Conservation (phyloP, 2,797 vertebrate genomes). For the Chaenodraco wilsoni region DNA sequence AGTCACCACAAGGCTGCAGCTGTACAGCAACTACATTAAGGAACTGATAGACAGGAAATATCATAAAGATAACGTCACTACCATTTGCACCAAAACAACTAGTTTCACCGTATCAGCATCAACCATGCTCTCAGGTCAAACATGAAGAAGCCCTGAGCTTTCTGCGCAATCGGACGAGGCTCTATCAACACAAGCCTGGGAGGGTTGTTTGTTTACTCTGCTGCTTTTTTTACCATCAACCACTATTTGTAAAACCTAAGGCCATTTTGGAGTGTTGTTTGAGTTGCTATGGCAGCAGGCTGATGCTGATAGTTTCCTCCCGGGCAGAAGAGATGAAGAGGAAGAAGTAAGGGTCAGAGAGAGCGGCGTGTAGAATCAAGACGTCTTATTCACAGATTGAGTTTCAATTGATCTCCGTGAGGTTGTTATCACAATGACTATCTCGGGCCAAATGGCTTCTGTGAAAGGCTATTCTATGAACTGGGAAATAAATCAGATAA, state of each 20-base stretch:
- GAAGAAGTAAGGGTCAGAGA: slow-evolving; percentile 37
- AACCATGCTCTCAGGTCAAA: slow-evolving; percentile 24
- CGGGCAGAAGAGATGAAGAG: slow-evolving; percentile 11
- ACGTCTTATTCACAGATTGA: slow-evolving; percentile 63
- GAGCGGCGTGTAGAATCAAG: slow-evolving; percentile 26
- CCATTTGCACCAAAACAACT: slow-evolving; percentile 20
- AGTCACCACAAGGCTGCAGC: slow-evolving; percentile 45
- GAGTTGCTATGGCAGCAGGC: slow-evolving; percentile 64
- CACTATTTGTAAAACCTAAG: slow-evolving; percentile 31
- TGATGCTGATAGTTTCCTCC: slow-evolving; percentile 40
- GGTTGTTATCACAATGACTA: slow-evolving; percentile 55
- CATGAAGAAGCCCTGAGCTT: slow-evolving; percentile 21
- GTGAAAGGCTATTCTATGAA: slow-evolving; percentile 59
- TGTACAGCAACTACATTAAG: slow-evolving; percentile 8
- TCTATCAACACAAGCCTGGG: slow-evolving; percentile 9
- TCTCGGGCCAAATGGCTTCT: slow-evolving; percentile 65
- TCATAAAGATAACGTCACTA: slow-evolving; percentile 18
- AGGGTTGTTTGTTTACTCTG: slow-evolving; percentile 52
- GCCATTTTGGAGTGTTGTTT: slow-evolving; percentile 46
- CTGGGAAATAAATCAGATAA: slow-evolving; percentile 50
- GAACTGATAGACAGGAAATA: slow-evolving; percentile 21
- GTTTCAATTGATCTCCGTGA: slow-evolving; percentile 75
- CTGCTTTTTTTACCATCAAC: slow-evolving; percentile 34
- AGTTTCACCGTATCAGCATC: slow-evolving; percentile 26
- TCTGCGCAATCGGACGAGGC: slow-evolving; percentile 22